These are phyloP conservation scores for Origma solitaria DNA, from an alignment of 2,113 vertebrate species.

Conservation along the genomic window DNA sequence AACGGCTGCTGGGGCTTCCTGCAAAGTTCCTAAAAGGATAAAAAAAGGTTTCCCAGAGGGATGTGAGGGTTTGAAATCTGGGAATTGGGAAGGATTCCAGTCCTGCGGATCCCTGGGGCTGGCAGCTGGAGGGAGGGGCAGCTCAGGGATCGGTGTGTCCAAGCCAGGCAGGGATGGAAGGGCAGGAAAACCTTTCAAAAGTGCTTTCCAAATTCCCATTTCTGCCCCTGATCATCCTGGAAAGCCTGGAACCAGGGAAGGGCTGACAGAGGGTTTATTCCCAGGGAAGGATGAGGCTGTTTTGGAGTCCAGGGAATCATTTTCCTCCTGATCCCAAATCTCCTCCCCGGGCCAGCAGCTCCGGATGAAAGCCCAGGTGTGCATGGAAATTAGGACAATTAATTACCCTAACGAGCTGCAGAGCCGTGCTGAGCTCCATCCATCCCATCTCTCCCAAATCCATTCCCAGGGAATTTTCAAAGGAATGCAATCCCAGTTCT, in stretches of 20 bases:
- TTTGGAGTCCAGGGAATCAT: background rate
- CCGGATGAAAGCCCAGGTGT: background rate
- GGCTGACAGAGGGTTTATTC: background rate
- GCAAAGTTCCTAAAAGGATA: background rate
- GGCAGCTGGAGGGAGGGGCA: background rate
- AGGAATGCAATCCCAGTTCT: no score
- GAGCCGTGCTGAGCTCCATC: no score
- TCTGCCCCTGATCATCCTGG: background rate
- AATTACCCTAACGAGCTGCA: background rate
- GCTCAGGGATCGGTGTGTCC: background rate
- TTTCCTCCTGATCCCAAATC: background rate
- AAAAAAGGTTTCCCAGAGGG: background rate
- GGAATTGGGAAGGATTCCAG: background rate
- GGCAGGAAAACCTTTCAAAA: background rate
- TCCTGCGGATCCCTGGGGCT: background rate
- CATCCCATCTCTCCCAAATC: fast-evolving
- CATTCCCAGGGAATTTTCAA: background rate
- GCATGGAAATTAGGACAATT: background rate
- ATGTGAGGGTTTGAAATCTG: background rate
- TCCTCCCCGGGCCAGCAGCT: background rate
- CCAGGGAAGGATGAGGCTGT: fast-evolving
- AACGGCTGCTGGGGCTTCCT: background rate
- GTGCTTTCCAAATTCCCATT: background rate
- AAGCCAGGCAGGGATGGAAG: background rate
- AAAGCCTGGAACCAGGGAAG: background rate